Evolutionary conservation across 2,113 vertebrate species (phyloP).

Genomic region (Macaca nemestrina): DNA sequence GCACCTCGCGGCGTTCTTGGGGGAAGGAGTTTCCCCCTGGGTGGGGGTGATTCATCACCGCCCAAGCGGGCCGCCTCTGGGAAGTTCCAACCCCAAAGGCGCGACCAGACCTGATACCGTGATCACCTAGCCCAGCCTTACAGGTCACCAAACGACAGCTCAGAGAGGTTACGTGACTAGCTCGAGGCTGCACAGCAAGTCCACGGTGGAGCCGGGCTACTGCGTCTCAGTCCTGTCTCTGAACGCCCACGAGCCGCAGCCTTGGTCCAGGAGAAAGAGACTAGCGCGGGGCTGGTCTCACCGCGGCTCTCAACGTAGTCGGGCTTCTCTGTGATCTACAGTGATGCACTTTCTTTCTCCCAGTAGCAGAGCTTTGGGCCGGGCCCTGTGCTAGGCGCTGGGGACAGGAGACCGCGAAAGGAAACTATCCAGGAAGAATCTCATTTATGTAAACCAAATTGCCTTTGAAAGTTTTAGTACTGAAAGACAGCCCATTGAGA

Average conservation of each 20-base stretch:
- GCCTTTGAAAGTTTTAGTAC: constrained; percentile 15
- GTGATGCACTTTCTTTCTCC: not conserved
- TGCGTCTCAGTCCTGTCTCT: fast-evolving
- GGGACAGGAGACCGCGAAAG: not conserved
- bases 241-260: not conserved
- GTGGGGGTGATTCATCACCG: not conserved
- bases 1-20: fast-evolving
- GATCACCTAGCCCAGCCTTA: not conserved
- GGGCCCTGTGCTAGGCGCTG: not conserved
- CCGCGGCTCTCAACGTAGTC: fast-evolving
- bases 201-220: not conserved
- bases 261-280: not conserved
- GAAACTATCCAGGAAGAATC: not conserved
- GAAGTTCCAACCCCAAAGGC: not conserved
- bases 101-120: not conserved
- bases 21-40: not conserved
- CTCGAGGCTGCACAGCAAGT: not conserved
- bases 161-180: not conserved
- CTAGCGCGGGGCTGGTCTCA: not conserved
- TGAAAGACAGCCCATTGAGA: constrained; percentile 17
- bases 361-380: not conserved
- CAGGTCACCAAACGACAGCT: not conserved
- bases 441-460: not conserved
- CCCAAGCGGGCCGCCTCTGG: fast-evolving
- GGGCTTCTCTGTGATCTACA: fast-evolving